Conservation (phyloP, 2,797 vertebrate genomes). For the Gymnothorax reevesii region DNA sequence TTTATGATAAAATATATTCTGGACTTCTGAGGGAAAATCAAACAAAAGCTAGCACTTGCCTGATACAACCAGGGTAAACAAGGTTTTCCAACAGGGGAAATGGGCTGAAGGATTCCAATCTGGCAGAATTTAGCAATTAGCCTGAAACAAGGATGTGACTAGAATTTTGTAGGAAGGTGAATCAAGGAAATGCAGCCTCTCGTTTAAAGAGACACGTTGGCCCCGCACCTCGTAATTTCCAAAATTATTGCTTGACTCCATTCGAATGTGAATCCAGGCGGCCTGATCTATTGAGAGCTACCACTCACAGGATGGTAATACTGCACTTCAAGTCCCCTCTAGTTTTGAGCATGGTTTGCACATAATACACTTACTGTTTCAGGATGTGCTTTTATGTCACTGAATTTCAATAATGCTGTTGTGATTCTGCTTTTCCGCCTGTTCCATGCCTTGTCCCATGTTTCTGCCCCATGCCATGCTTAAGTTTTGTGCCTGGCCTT, state of each 20-base stretch:
- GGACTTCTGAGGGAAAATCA: conserved; percentile 8
- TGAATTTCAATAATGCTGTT: no score
- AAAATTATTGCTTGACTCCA: not conserved
- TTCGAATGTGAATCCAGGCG: not conserved
- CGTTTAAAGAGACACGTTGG: not conserved
- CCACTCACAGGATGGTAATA: not conserved
- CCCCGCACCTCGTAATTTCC: not conserved
- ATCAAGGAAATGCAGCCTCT: not conserved
- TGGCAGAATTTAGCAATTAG: conserved; percentile 21
- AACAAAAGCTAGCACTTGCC: not conserved
- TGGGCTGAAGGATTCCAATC: conserved; percentile 11
- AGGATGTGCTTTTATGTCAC: no score
- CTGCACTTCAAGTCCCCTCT: not conserved
- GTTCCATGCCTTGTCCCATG: no score
- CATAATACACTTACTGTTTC: no score
- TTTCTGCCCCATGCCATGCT: no score
- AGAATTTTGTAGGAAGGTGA: conserved; percentile 8
- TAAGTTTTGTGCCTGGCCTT: no score
- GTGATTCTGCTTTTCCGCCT: no score
- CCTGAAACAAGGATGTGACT: not conserved
- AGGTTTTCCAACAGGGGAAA: conserved; percentile 21
- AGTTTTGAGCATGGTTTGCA: no score
- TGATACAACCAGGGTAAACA: conserved; percentile 19
- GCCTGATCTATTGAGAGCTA: not conserved
- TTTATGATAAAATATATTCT: not conserved